Conservation (phyloP, 1,140 invertebrate genomes). For the Drosophila grimshawi region DNA sequence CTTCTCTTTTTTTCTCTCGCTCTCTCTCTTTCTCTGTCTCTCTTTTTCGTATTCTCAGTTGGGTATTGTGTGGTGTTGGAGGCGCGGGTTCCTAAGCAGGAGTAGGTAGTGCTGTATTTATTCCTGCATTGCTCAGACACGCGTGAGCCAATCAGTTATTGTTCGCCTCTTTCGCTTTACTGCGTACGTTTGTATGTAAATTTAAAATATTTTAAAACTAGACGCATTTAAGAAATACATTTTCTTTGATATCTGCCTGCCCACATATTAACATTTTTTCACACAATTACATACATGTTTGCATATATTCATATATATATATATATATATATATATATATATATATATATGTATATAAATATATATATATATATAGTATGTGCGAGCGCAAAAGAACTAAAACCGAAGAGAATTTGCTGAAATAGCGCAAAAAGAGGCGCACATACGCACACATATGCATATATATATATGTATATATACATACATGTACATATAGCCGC, state of each 20-base stretch:
- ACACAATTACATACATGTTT: not conserved
- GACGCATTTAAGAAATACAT: not conserved
- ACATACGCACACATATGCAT: not conserved
- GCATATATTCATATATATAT: no score
- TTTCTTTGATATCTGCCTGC: slow-evolving; percentile 3
- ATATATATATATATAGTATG: not conserved
- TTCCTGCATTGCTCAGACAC: slow-evolving; percentile 15
- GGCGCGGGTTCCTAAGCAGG: slow-evolving; percentile 3
- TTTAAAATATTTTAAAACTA: not conserved
- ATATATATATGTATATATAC: not conserved
- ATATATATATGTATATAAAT: not conserved
- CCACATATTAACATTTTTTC: not conserved
- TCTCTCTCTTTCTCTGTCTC: not conserved
- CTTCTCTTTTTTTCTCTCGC: not conserved
- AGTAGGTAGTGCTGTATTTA: slow-evolving; percentile 2
- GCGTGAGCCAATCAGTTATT: slow-evolving; percentile 19
- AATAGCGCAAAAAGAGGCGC: slow-evolving; percentile 44
- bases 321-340: not conserved
- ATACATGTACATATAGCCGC: slow-evolving; percentile 1
- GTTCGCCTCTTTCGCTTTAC: not conserved
- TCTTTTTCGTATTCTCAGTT: not conserved
- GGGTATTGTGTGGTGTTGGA: not conserved
- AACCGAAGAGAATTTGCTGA: slow-evolving; percentile 39
- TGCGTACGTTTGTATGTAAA: not conserved
- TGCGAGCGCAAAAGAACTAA: slow-evolving; percentile 3